Conservation (phyloP, 2,888 invertebrate species). For the Lasioglossum lativentre region DNA sequence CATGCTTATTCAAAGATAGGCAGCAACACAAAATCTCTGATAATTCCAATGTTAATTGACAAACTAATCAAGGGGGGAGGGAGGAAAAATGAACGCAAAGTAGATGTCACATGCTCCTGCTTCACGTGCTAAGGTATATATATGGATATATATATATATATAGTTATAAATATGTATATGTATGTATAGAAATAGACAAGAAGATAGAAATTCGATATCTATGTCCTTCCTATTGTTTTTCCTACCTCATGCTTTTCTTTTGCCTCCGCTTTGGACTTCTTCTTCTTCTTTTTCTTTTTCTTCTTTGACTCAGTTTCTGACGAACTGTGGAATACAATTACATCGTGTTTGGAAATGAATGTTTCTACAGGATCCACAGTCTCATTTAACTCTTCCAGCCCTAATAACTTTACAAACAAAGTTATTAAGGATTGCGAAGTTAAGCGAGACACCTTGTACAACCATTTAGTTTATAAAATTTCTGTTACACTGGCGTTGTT, state of each 20-base stretch:
- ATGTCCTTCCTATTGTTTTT: conserved; percentile 46
- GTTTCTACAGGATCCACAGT: not conserved
- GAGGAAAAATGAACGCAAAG: conserved; percentile 64
- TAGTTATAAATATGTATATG: conserved; percentile 62
- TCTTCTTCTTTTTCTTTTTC: conserved; percentile 93
- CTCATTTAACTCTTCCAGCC: too few species aligned
- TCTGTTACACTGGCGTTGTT: conserved; percentile 9
- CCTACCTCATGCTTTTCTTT: conserved; percentile 80
- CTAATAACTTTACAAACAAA: too few species aligned
- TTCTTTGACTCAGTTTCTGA: conserved; percentile 91
- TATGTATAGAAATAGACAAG: conserved; percentile 67
- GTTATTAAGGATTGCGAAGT: not conserved
- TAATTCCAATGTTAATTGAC: conserved; percentile 64
- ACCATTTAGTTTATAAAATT: not conserved
- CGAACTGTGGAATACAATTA: conserved; percentile 85
- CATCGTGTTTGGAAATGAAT: not conserved
- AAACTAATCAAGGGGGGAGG: conserved; percentile 62
- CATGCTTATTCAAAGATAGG: conserved; percentile 77
- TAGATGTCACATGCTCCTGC: conserved; percentile 70
- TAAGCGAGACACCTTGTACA: not conserved
- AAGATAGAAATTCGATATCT: conserved; percentile 58
- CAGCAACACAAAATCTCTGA: conserved; percentile 68
- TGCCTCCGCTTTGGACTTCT: conserved; percentile 88
- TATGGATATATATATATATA: conserved; percentile 50
- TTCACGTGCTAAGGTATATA: conserved; percentile 68